Percentiles rank a stretch among this genome's conserved stretches.
Conservation (phyloP, 2,888 invertebrate genomes). For the Pollenia labialis region DNA sequence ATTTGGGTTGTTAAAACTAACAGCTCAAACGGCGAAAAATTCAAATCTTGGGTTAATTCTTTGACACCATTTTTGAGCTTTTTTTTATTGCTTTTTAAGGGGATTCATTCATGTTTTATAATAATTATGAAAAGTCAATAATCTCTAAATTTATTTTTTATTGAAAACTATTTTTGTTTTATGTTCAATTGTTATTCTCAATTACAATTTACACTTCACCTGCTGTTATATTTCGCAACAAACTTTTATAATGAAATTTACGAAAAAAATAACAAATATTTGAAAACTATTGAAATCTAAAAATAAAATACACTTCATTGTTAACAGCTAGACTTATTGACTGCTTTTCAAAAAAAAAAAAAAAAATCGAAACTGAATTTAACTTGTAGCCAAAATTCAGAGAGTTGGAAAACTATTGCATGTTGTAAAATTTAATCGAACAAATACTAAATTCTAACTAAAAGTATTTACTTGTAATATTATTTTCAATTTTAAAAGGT, state of each 20-base stretch:
- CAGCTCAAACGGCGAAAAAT: no score
- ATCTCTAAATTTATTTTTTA: neutral
- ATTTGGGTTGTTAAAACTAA: no score
- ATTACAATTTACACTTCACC: neutral
- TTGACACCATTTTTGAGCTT: no score
- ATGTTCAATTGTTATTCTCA: neutral
- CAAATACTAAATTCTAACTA: constrained; percentile 29
- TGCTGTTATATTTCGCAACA: neutral
- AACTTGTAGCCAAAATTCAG: neutral
- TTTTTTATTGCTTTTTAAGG: no score
- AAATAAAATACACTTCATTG: constrained; percentile 32
- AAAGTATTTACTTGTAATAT: constrained; percentile 24
- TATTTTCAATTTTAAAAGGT: constrained; percentile 9
- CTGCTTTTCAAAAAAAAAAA: constrained; percentile 23
- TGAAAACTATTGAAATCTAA: neutral
- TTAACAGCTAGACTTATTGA: constrained; percentile 56
- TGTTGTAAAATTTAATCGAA: constrained; percentile 38
- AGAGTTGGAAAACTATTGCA: constrained; percentile 48
- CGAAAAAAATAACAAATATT: constrained; percentile 8
- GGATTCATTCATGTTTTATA: no score
- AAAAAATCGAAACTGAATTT: neutral
- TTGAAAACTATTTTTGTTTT: neutral
- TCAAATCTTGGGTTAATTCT: no score
- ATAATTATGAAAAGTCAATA: neutral
- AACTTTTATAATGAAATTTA: neutral